Evolutionary conservation across 2,888 invertebrate genomes (phyloP), one percentile per base, ranked within the genome.

Genomic region (Brachyopa scutellaris): DNA sequence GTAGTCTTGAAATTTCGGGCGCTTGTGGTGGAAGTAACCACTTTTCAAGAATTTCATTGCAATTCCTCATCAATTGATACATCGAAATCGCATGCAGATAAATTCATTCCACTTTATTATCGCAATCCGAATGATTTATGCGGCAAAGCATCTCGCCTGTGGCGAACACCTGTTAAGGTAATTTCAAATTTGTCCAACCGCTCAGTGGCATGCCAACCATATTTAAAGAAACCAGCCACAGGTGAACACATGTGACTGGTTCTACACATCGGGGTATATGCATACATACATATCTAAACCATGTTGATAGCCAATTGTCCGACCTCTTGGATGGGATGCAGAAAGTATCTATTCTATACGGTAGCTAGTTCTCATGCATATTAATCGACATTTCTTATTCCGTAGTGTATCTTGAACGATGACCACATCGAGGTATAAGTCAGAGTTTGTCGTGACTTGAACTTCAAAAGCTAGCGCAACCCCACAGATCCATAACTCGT

Each of bases 391-490:
- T 76, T 49, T 38, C 59, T 49, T 62, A 5, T 26, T 26, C 6
- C 4, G 3, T 26, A 5, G n/a, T 42, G 29, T 45, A 29, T 57
- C 11, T 38, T 70, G 53, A 70, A 40, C 47, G 55, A 57, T 45
- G 55, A 40, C 33, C 62, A 49, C 15, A 55, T 70, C 19, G 62
- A 31, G 19, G 49, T 31, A 67, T 73, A 79, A 79, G 53, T 73
- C 55, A 62, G 67, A 62, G 40, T 49, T 42, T 47, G 66, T 82
- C 82, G 82, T 82, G 76, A 77, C 82, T 82, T 64, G 64, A 67
- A 82, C 82, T 66, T 82, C 82, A 72, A 82, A 82, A 67, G 77
- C 80, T 29, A 76, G 80, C 80, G 80, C 77, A 47, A 53, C 19
- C 55, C 9, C 31, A n/a, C 36, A 76, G 59, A 66, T 26, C 59